Evolutionary conservation across 1,140 invertebrate species (phyloP).

Genomic region (Paramacrobiotus metropolitanus): DNA sequence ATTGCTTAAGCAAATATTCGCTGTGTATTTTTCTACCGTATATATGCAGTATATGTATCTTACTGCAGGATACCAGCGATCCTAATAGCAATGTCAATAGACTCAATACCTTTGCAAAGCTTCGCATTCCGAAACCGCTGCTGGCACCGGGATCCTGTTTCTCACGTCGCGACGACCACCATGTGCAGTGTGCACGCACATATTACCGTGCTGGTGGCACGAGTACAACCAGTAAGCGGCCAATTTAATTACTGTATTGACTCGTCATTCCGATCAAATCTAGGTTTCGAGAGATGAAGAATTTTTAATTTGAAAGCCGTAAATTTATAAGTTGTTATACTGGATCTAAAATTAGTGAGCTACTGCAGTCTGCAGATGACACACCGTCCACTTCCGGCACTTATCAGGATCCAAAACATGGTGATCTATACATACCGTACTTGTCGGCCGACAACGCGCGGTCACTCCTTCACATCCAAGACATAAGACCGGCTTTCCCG

Average conservation of each 20-base stretch:
- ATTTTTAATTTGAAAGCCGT: neutral
- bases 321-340: too few relatives aligned
- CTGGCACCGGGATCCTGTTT: slow-evolving; percentile 9
- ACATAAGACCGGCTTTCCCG: slow-evolving; percentile 1
- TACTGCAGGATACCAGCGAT: slow-evolving; percentile 12
- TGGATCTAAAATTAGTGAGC: neutral
- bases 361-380: slow-evolving; percentile 13
- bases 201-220: neutral
- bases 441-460: neutral
- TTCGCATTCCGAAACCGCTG: slow-evolving; percentile 8
- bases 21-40: too few relatives aligned
- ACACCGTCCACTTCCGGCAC: slow-evolving; percentile 13
- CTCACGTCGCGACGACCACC: slow-evolving; percentile 7
- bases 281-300: neutral
- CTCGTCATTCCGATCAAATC: neutral
- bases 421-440: neutral
- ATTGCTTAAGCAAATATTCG: too few relatives aligned
- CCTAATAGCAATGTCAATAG: neutral
- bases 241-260: neutral
- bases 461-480: slow-evolving; percentile 4
- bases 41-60: too few relatives aligned
- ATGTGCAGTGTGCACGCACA: too few relatives aligned
- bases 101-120: slow-evolving; percentile 3
- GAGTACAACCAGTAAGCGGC: neutral
- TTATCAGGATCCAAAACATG: neutral